These are phyloP conservation scores for Urophycis tenuis DNA, from an alignment of 2,797 vertebrate genomes.

Conservation along the genomic window DNA sequence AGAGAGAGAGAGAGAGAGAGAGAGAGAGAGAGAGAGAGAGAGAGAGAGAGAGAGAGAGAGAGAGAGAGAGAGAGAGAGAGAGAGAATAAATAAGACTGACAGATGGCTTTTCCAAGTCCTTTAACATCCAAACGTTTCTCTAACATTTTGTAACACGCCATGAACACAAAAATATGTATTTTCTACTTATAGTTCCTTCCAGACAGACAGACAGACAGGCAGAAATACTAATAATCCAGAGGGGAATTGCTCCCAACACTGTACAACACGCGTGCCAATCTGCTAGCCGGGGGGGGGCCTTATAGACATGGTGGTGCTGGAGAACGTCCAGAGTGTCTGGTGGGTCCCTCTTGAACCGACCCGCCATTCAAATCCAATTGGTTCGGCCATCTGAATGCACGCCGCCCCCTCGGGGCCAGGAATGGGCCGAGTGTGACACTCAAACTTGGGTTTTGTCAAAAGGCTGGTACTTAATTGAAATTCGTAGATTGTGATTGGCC, in stretches of 20 bases:
- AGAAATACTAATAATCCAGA: too few species aligned
- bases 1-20: constrained; percentile 18
- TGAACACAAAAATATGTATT: background rate
- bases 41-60: background rate
- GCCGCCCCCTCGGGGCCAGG: background rate
- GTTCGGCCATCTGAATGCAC: background rate
- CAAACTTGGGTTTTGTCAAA: background rate
- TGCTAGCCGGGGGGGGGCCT: background rate
- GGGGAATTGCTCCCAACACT: too few species aligned
- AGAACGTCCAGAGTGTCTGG: background rate
- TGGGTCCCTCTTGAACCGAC: background rate
- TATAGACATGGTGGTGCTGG: background rate
- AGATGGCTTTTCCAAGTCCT: background rate
- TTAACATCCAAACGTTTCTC: background rate
- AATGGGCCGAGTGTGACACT: background rate
- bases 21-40: background rate
- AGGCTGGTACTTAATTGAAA: background rate
- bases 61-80: background rate
- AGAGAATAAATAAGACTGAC: background rate
- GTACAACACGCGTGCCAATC: too few species aligned
- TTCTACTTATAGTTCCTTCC: background rate
- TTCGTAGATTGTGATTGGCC: too few species aligned
- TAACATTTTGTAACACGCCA: too few species aligned
- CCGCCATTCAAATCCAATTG: background rate
- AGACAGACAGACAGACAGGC: too few species aligned